Conservation (phyloP, 2,888 invertebrate species). For the Amphipyra berbera region DNA sequence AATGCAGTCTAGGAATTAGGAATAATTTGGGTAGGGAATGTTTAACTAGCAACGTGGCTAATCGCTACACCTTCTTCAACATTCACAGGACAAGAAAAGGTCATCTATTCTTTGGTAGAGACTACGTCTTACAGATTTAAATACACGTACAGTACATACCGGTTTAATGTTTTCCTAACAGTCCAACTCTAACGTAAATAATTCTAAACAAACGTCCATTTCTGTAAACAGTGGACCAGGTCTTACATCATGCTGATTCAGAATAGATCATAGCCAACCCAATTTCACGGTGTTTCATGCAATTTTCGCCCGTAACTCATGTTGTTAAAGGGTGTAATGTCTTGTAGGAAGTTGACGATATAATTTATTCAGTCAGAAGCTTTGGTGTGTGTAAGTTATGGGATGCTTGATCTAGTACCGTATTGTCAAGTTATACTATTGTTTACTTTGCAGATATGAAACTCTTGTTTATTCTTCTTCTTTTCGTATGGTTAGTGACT, state of each 20-base stretch:
- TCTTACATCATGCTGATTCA: slow-evolving; percentile 29
- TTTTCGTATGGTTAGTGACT: background rate
- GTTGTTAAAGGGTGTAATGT: background rate
- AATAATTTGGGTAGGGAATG: too few relatives aligned
- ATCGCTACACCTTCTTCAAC: too few relatives aligned
- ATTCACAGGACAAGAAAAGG: too few relatives aligned
- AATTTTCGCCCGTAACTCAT: slow-evolving; percentile 16
- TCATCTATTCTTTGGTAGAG: too few relatives aligned
- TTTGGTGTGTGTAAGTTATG: slow-evolving; percentile 22
- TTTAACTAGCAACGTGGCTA: too few relatives aligned
- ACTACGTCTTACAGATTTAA: background rate
- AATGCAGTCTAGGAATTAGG: too few relatives aligned
- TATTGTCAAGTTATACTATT: slow-evolving; percentile 40
- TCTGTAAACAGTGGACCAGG: slow-evolving; percentile 39
- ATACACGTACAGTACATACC: background rate
- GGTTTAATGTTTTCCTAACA: background rate
- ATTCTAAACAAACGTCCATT: slow-evolving; percentile 32
- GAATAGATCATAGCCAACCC: slow-evolving; percentile 45
- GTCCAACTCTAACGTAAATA: slow-evolving; percentile 33
- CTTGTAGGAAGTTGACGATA: slow-evolving; percentile 1
- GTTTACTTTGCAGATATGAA: slow-evolving; percentile 7
- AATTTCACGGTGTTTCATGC: background rate
- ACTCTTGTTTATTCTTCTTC: slow-evolving; percentile 21
- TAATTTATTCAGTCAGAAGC: slow-evolving; percentile 27
- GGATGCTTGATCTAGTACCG: slow-evolving; percentile 26